These are phyloP conservation scores for Sarcophaga peregrina DNA, from an alignment of 1,140 invertebrate species.

Conservation along the genomic window DNA sequence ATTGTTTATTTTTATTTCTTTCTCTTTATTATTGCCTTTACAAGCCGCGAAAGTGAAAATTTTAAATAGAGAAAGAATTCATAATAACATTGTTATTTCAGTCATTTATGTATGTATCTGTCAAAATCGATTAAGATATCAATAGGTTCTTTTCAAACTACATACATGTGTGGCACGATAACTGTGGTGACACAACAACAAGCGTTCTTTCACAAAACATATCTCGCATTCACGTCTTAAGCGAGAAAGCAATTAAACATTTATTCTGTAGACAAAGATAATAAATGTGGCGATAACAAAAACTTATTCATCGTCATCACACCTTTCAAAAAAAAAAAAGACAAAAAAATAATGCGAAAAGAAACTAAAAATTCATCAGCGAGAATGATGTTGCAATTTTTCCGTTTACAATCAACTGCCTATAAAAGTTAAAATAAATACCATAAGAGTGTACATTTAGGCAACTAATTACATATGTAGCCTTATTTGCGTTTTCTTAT, in stretches of 20 bases:
- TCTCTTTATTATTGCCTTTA: not conserved
- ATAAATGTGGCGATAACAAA: not conserved
- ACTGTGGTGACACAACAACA: too few species aligned
- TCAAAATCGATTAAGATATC: conserved; percentile 5
- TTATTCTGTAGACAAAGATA: not conserved
- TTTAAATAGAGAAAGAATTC: not conserved
- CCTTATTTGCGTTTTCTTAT: too few species aligned
- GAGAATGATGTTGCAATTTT: too few species aligned
- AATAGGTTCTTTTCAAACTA: not conserved
- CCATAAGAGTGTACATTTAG: too few species aligned
- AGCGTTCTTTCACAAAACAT: not conserved
- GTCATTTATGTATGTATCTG: not conserved
- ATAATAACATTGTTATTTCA: not conserved
- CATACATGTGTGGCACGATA: not conserved
- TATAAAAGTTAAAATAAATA: too few species aligned
- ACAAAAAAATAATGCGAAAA: too few species aligned
- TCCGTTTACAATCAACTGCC: too few species aligned
- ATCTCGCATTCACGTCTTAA: not conserved
- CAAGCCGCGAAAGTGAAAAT: not conserved
- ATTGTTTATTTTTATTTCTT: not conserved
- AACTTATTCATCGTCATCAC: too few species aligned
- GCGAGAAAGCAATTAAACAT: conserved; percentile 8
- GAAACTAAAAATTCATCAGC: too few species aligned
- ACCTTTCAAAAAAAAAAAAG: too few species aligned
- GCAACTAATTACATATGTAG: too few species aligned